phyloP scores from a whole-genome alignment of 2,113 vertebrate species.

The Thamnophis sirtalis region DNA sequence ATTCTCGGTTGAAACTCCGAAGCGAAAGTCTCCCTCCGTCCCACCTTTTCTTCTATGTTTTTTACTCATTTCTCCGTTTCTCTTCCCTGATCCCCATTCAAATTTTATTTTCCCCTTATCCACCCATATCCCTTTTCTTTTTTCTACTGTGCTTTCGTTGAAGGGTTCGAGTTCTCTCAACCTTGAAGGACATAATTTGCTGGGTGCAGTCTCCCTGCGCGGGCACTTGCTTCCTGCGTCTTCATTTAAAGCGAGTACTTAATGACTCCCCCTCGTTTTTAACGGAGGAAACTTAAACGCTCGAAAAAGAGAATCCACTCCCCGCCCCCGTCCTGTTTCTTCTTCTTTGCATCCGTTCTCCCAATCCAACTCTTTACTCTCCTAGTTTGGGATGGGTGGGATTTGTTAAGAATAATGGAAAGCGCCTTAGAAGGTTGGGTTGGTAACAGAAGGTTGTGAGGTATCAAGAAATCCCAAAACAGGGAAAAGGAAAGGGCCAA shows the following conservation, averaged over 20 bases:
- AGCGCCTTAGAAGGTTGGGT: slow-evolving; percentile 39
- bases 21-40: neutral
- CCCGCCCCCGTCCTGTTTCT: neutral
- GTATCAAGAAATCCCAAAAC: slow-evolving; percentile 31
- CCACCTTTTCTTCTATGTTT: neutral
- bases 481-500: neutral
- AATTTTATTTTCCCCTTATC: neutral
- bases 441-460: slow-evolving; percentile 52
- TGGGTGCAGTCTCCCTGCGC: no score
- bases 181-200: neutral
- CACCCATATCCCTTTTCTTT: neutral
- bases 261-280: neutral
- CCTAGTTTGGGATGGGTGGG: slow-evolving; percentile 53
- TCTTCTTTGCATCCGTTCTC: neutral
- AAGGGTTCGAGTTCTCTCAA: neutral
- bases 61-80: neutral
- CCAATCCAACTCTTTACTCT: neutral
- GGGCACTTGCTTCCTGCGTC: neutral
- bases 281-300: neutral
- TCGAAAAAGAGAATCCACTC: neutral
- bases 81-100: neutral
- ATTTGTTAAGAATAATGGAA: slow-evolving; percentile 56
- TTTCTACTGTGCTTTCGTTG: neutral
- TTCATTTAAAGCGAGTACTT: neutral
- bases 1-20: neutral